A percentile compares a stretch with the other conserved stretches of the same genome.
phyloP scores from a whole-genome alignment of 2,113 vertebrate genomes.

The Tursiops truncatus region DNA sequence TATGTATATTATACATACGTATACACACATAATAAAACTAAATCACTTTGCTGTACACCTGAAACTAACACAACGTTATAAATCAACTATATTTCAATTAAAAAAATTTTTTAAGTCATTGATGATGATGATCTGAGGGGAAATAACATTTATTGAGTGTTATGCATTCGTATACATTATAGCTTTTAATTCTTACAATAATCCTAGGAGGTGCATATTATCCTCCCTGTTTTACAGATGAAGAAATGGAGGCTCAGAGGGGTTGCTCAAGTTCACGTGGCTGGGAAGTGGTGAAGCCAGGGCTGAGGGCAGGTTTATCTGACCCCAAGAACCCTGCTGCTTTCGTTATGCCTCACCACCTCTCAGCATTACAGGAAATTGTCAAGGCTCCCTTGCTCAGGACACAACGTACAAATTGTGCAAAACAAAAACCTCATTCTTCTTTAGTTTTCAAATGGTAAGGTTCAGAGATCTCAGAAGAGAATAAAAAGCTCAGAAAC shows the following conservation, averaged over 20 bases:
- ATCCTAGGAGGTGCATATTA: not conserved
- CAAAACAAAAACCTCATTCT: not conserved
- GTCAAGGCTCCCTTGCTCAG: not conserved
- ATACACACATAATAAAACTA: not conserved
- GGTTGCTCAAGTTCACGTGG: not conserved
- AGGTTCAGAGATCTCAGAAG: not conserved
- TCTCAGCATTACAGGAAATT: not conserved
- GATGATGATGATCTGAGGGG: not conserved
- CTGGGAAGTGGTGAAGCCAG: not conserved
- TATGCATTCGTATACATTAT: not conserved
- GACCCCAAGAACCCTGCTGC: not conserved
- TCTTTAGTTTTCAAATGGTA: not conserved
- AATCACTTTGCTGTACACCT: not conserved
- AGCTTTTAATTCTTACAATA: not conserved
- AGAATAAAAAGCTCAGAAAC: not conserved
- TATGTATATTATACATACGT: not conserved
- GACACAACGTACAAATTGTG: not conserved
- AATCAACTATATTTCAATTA: not conserved
- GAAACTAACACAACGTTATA: not conserved
- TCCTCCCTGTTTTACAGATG: not conserved
- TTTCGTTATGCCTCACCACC: not conserved
- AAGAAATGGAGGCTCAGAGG: not conserved
- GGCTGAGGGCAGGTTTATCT: not conserved
- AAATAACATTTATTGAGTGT: not conserved
- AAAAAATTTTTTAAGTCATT: not conserved